These are phyloP conservation scores for Leptopilina syphax DNA, from an alignment of 2,888 invertebrate species.

Conservation along the genomic window DNA sequence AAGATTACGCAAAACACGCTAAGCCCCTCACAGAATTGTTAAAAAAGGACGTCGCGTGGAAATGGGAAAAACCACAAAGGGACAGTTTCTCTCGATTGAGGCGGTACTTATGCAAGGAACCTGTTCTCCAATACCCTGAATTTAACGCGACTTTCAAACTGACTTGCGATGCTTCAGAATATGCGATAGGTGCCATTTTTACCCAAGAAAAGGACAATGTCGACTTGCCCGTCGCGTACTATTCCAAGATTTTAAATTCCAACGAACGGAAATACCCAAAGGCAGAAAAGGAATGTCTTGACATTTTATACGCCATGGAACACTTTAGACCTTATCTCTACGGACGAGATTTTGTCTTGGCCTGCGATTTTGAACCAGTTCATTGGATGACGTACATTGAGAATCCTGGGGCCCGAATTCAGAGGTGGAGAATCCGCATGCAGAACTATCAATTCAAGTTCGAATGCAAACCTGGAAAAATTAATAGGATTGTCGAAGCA, in stretches of 20 bases:
- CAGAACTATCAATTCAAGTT: not conserved
- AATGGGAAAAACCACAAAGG: no score
- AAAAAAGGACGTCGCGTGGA: not conserved
- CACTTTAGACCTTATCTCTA: not conserved
- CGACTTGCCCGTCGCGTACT: no score
- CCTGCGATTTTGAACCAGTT: no score
- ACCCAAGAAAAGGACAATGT: no score
- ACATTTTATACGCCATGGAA: not conserved
- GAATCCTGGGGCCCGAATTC: not conserved
- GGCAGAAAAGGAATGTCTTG: slow-evolving; percentile 13
- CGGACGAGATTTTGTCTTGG: no score
- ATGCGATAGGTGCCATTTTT: no score
- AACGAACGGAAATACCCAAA: not conserved
- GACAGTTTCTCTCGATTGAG: not conserved
- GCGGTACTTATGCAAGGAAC: not conserved
- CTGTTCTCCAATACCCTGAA: not conserved
- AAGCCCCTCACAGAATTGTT: not conserved
- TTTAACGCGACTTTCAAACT: not conserved
- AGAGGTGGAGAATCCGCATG: not conserved
- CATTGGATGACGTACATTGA: slow-evolving; percentile 39
- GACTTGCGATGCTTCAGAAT: not conserved
- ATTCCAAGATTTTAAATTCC: no score
- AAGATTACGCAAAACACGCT: not conserved
- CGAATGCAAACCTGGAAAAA: not conserved
- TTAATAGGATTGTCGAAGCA: not conserved